These are phyloP conservation scores for Pyxicephalus adspersus DNA, from an alignment of 2,113 vertebrate species.

Conservation along the genomic window DNA sequence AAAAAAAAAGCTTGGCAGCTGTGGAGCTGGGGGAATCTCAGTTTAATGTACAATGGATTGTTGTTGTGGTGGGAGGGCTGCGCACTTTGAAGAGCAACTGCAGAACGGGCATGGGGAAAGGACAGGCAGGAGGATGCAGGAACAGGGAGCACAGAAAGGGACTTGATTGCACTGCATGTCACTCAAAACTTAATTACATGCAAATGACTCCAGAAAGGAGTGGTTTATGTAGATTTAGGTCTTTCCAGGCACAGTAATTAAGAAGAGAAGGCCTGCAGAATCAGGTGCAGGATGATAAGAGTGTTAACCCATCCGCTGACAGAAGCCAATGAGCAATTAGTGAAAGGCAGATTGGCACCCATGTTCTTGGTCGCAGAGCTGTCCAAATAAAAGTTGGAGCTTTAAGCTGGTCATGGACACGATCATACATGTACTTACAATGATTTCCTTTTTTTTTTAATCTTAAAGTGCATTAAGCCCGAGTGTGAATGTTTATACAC, in stretches of 20 bases:
- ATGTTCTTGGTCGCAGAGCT: too few relatives aligned
- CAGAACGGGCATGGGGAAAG: constrained; percentile 22
- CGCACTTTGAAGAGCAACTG: constrained; percentile 45
- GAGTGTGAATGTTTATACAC: too few relatives aligned
- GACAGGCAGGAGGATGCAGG: background rate
- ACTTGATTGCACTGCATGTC: constrained; percentile 55
- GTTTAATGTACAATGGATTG: constrained; percentile 29
- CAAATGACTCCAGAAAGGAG: constrained; percentile 50
- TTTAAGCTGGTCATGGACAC: too few relatives aligned
- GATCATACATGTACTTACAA: too few relatives aligned
- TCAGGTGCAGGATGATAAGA: constrained; percentile 46
- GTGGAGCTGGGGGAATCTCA: constrained; percentile 18
- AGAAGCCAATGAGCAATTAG: background rate
- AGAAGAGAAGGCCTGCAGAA: constrained; percentile 43
- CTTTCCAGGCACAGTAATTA: constrained; percentile 53
- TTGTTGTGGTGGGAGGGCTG: constrained; percentile 32
- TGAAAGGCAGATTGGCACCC: too few relatives aligned
- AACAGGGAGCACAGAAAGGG: constrained; percentile 41
- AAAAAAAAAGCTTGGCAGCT: constrained; percentile 47
- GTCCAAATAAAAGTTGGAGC: too few relatives aligned
- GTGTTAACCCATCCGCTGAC: constrained; percentile 38
- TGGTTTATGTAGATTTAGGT: constrained; percentile 54
- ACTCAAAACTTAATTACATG: constrained; percentile 54
- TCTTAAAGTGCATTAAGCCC: too few relatives aligned
- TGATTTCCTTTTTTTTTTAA: too few relatives aligned